Percentiles rank a stretch among this genome's conserved stretches.
phyloP scores from a whole-genome alignment of 2,113 vertebrate genomes.

The Sialia sialis region DNA sequence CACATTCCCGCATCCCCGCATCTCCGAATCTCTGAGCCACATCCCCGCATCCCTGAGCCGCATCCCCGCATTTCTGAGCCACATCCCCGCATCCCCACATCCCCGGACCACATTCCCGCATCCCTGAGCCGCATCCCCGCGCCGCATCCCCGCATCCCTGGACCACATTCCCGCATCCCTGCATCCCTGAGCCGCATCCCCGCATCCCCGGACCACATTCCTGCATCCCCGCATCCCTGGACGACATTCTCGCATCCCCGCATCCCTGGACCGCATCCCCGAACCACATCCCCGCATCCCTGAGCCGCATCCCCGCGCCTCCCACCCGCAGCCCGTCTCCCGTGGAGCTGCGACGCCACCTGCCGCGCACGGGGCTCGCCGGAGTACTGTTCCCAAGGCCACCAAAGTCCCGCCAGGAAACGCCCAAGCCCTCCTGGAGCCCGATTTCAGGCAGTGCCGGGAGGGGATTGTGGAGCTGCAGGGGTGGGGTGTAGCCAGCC shows the following conservation, averaged over 20 bases:
- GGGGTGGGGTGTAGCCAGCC: not conserved
- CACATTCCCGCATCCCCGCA: fast-evolving
- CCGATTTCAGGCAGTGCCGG: not conserved
- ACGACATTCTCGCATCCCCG: not conserved
- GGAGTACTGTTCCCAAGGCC: fast-evolving
- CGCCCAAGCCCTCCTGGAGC: not conserved
- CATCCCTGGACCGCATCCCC: no score
- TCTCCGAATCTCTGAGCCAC: no score
- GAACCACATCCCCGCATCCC: not conserved
- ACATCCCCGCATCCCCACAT: not conserved
- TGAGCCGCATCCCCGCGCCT: not conserved
- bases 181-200: not conserved
- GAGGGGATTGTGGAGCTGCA: not conserved
- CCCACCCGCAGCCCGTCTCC: not conserved
- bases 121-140: not conserved
- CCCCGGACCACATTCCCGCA: fast-evolving
- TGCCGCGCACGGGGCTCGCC: slow-evolving; percentile 39
- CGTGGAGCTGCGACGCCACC: slow-evolving; percentile 71
- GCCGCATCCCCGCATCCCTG: fast-evolving
- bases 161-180: not conserved
- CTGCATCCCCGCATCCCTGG: not conserved
- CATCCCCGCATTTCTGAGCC: no score
- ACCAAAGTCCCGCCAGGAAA: not conserved
- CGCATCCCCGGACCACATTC: not conserved
- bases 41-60: fast-evolving